Evolutionary conservation across 1,140 invertebrate genomes (phyloP).

Genomic region (Heliconius congener): DNA sequence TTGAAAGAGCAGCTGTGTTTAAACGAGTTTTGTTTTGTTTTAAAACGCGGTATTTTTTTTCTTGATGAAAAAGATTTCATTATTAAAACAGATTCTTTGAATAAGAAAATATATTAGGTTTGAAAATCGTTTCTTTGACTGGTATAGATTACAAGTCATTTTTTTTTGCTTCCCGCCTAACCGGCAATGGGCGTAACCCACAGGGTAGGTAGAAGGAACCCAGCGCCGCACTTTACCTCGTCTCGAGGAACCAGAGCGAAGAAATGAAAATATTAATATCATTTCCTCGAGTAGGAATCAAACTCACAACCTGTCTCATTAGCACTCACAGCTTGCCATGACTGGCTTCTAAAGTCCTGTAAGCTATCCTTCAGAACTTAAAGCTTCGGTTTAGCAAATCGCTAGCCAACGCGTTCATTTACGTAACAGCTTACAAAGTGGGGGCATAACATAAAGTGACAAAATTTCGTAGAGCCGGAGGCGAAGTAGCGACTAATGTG

Average conservation of each 20-base stretch:
- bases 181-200: too few relatives aligned
- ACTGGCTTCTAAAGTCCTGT: background rate
- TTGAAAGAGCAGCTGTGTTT: background rate
- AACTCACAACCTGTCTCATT: too few relatives aligned
- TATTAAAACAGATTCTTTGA: background rate
- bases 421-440: slow-evolving; percentile 4
- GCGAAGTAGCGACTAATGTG: background rate
- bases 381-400: background rate
- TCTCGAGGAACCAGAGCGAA: too few relatives aligned
- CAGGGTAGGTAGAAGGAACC: too few relatives aligned
- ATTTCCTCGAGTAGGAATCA: too few relatives aligned
- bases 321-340: too few relatives aligned
- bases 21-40: background rate
- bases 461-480: background rate
- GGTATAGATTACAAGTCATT: too few relatives aligned
- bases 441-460: background rate
- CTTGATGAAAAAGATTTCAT: background rate
- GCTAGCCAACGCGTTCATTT: background rate
- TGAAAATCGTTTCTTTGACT: too few relatives aligned
- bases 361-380: background rate
- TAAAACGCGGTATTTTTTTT: background rate
- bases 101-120: background rate
- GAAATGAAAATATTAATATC: too few relatives aligned
- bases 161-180: too few relatives aligned
- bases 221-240: too few relatives aligned